Base-by-base conservation (phyloP, 2,888 invertebrate genomes). In the Lochmaea crataegi region DNA sequence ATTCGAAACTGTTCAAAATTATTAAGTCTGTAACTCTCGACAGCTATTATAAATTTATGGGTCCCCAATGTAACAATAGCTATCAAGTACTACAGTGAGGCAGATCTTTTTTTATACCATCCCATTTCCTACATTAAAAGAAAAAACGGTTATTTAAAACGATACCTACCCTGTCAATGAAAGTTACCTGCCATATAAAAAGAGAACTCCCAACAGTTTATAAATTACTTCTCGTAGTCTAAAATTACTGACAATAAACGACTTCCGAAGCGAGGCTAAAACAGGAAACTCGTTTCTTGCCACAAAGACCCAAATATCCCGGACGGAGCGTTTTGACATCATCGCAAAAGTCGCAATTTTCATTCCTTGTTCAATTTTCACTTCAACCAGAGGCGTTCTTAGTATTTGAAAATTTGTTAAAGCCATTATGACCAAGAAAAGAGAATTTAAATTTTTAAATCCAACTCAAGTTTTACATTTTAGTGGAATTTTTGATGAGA, bases 211-310 rank as follows among this genome's bases (percentile, higher is more conserved):
- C 16, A 68, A 45, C 51, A 69, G 63, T 69, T 48, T 45, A 69
- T 69, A 69, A 69, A 69, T 69, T 63, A 60, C 63, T n/a, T 48
- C 53, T 56, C 56, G 61, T 45, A 63, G 63, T 38, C 53, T 63
- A 38, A 63, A 69, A 69, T 69, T 69, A 69, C 41, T 61, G 61
- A 69, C 69, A 69, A 69, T 61, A 69, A 69, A 63, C 63, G 63
- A 60, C 63, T 69, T 69, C 69, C 69, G 51, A 41, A 61, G 56
- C 61, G 63, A 63, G 53, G 69, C 53, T 69, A 63, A 69, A 69
- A 69, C 69, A 69, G 69, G 69, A 69, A 69, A 69, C 69, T 69
- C 69, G 63, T 69, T 69, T 63, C 69, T 69, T 69, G 63, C 69
- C 63, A 60, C 69, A 69, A 69, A 69, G 69, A 41, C 53, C 53